Conservation (phyloP, 1,140 invertebrate species). For the Ceratoteleas bidentatus region DNA sequence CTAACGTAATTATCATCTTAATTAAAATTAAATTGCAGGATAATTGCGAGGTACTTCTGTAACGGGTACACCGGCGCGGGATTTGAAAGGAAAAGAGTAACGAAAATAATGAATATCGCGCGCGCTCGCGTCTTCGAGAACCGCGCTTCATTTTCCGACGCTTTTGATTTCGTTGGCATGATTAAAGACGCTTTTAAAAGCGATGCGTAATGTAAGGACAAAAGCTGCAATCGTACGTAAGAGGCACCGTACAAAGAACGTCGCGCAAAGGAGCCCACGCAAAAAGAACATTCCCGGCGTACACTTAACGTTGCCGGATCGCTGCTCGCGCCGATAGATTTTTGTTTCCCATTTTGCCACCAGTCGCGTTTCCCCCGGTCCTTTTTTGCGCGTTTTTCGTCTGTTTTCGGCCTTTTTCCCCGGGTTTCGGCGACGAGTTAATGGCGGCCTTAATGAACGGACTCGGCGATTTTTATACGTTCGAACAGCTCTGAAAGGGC, state of each 20-base stretch:
- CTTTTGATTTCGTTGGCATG: conserved; percentile 59
- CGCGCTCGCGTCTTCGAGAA: conserved; percentile 38
- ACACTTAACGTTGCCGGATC: conserved; percentile 36
- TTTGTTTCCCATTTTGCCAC: conserved; percentile 14
- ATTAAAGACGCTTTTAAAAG: conserved; percentile 66
- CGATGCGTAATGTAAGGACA: conserved; percentile 63
- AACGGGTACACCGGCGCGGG: conserved; percentile 21
- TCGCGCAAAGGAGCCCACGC: conserved; percentile 33
- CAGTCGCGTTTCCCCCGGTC: neutral
- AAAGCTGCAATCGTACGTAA: conserved; percentile 65
- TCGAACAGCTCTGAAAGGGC: conserved; percentile 24
- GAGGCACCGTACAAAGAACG: conserved; percentile 49
- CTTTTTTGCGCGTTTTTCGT: conserved; percentile 10
- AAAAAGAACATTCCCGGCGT: conserved; percentile 51
- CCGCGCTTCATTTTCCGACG: conserved; percentile 43
- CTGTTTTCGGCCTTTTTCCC: conserved; percentile 1
- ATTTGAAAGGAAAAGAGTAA: conserved; percentile 44
- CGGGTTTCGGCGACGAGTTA: conserved; percentile 20
- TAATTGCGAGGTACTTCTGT: conserved; percentile 56
- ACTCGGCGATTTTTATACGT: conserved; percentile 27
- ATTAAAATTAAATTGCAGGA: conserved; percentile 56
- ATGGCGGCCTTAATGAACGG: conserved; percentile 45
- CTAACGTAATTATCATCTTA: conserved; percentile 53
- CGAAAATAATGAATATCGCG: conserved; percentile 58
- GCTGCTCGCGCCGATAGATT: conserved; percentile 35